A percentile compares a stretch with the other conserved stretches of the same genome.
Evolutionary conservation across 1,140 invertebrate species (phyloP).

Genomic region (Penaeus indicus): DNA sequence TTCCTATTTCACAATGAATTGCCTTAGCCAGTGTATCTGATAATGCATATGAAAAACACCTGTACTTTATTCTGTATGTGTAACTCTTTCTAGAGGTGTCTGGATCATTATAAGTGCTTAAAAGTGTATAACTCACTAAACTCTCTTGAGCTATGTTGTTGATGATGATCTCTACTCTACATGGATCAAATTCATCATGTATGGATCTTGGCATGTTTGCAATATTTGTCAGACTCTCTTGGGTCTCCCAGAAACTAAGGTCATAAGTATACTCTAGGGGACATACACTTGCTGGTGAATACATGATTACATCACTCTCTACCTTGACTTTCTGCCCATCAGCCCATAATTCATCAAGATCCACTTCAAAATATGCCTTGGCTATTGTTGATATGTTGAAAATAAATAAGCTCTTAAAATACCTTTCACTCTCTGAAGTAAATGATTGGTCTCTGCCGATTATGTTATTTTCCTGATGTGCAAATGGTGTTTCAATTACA

Average conservation of each 20-base stretch:
- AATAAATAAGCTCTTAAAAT: not conserved
- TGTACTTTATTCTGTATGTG: slow-evolving; percentile 52
- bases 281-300: slow-evolving; percentile 42
- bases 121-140: slow-evolving; percentile 23
- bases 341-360: slow-evolving; percentile 49
- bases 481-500: not conserved
- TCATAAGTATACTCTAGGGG: slow-evolving; percentile 62
- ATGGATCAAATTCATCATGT: not conserved
- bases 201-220: not conserved
- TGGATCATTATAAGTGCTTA: slow-evolving; percentile 33
- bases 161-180: slow-evolving; percentile 29
- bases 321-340: slow-evolving; percentile 10
- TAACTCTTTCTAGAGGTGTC: slow-evolving; percentile 17
- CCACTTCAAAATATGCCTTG: slow-evolving; percentile 18
- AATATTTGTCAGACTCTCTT: not conserved
- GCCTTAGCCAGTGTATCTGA: slow-evolving; percentile 47
- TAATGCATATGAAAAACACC: slow-evolving; percentile 40
- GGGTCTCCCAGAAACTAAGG: slow-evolving; percentile 63
- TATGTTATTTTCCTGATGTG: not conserved
- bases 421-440: not conserved
- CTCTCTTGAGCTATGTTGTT: slow-evolving; percentile 37
- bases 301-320: slow-evolving; percentile 3
- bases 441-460: not conserved
- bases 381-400: slow-evolving; percentile 15
- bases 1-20: slow-evolving; percentile 37